Conservation (phyloP, 2,113 vertebrate species). For the Tragelaphus imberbis region DNA sequence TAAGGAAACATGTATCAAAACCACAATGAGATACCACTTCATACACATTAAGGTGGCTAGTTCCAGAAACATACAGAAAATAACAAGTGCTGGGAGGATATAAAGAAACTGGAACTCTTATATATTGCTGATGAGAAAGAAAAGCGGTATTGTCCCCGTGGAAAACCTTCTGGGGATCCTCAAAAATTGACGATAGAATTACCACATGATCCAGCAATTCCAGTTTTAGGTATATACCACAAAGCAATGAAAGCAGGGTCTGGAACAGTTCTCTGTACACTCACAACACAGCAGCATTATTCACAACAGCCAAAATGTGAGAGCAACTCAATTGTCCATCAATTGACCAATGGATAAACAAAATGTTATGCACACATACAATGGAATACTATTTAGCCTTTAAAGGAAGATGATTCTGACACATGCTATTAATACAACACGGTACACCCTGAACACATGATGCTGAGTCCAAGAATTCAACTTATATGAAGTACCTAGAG, state of each 20-base stretch:
- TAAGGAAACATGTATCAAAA: not conserved
- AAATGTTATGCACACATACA: accelerated
- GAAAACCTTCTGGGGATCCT: not conserved
- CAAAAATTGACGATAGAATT: not conserved
- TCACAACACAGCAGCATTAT: not conserved
- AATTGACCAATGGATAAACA: not conserved
- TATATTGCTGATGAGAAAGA: not conserved
- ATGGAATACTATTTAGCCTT: not conserved
- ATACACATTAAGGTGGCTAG: not conserved
- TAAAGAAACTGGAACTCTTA: not conserved
- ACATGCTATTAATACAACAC: not conserved
- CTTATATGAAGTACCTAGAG: not conserved
- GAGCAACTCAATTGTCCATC: not conserved
- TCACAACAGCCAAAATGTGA: not conserved
- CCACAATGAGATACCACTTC: not conserved
- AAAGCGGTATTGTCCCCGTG: not conserved
- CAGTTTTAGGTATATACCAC: not conserved
- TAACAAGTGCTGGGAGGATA: not conserved
- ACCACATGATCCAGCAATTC: not conserved
- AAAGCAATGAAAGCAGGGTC: not conserved
- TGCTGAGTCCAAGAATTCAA: not conserved
- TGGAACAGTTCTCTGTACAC: not conserved
- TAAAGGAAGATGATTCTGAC: not conserved
- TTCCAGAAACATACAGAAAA: not conserved
- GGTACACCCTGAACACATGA: not conserved